Evolutionary conservation across 53 echinoderm and acorn worm genomes (phyloP), one percentile per base, ranked within the genome.

Genomic region (Apostichopus leukothele): DNA sequence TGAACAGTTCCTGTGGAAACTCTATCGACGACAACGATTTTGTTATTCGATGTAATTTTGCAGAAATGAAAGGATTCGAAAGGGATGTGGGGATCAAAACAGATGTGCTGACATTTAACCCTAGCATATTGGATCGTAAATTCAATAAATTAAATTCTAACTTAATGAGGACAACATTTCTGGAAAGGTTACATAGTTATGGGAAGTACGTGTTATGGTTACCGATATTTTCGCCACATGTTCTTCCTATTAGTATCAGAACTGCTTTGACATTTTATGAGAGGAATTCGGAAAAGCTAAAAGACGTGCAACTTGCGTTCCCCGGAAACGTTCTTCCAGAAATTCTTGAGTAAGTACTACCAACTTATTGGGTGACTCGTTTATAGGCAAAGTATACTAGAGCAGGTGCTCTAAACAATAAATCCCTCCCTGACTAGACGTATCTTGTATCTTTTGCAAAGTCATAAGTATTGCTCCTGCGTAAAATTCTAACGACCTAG

Each of bases 121-220:
- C 98, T n/a, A 98, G 98, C 73, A 96, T 98, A 60, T 83, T 98
- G 74, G 90, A 94, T 80, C 80, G 87, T 53, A 89, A 83, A 71
- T 98, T 94, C 57, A 90, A 90, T 13, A 90, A 88, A 76, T 89
- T 98, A 2, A 78, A 76, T 51, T 91, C 79, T 39, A 89, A 90
- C 53, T 50, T 52, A 18, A 96, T 94, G 67, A 83, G 53, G 75
- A 51, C 57, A 11, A 53, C 76, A 60, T 96, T 98, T 76, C 83
- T 94, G 50, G 16, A 80, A 66, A 88, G 94, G 13, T 86, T 96
- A 68, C 73, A 90, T n/a, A 89, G 87, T 53, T 96, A 96, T 74
- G 96, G 95, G 13, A 91, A 95, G 57, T 96, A 95, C 89, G 95
- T 96, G 52, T 80, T 98, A 10, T 98, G 98, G 98, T 86, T 98